Percentiles rank a stretch among this genome's conserved stretches.
Evolutionary conservation across 2,888 invertebrate genomes (phyloP).

Genomic region (Lasioglossum malachurum): DNA sequence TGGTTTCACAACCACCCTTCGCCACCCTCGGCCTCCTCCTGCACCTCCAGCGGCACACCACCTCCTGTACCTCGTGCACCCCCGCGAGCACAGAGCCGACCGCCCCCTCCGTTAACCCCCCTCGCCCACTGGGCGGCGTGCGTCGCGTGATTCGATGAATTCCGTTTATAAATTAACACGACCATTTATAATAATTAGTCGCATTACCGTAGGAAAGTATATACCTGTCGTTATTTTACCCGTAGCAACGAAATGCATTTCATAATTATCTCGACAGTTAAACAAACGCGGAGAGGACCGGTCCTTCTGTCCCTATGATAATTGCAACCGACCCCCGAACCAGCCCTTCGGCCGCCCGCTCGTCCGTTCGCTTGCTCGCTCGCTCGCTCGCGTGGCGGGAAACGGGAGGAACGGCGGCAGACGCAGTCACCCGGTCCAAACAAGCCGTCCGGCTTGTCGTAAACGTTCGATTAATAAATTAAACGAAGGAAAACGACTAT

Average conservation of each 20-base stretch:
- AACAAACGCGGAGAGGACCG: constrained; percentile 51
- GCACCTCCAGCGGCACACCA: background rate
- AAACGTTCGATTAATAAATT: constrained; percentile 63
- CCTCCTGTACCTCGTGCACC: background rate
- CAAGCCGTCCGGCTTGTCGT: constrained; percentile 33
- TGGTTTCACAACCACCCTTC: constrained; percentile 22
- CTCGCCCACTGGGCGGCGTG: constrained; percentile 23
- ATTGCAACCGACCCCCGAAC: constrained; percentile 31
- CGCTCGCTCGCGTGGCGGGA: background rate
- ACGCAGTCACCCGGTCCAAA: constrained; percentile 19
- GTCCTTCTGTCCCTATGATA: constrained; percentile 59
- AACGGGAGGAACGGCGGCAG: background rate
- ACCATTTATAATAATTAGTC: constrained; percentile 65
- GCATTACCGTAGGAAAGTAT: constrained; percentile 64
- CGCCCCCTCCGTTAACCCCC: background rate
- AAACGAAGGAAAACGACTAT: constrained; percentile 52
- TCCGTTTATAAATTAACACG: constrained; percentile 66
- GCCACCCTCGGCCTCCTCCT: constrained; percentile 9
- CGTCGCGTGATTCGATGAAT: constrained; percentile 64
- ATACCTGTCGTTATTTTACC: constrained; percentile 62
- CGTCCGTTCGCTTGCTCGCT: background rate
- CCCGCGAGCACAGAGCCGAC: background rate
- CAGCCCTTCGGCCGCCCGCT: background rate
- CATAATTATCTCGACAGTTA: constrained; percentile 65
- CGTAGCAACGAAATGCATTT: constrained; percentile 62